Evolutionary conservation across 1,140 invertebrate genomes (phyloP).

Genomic region (Parasteatoda tepidariorum): DNA sequence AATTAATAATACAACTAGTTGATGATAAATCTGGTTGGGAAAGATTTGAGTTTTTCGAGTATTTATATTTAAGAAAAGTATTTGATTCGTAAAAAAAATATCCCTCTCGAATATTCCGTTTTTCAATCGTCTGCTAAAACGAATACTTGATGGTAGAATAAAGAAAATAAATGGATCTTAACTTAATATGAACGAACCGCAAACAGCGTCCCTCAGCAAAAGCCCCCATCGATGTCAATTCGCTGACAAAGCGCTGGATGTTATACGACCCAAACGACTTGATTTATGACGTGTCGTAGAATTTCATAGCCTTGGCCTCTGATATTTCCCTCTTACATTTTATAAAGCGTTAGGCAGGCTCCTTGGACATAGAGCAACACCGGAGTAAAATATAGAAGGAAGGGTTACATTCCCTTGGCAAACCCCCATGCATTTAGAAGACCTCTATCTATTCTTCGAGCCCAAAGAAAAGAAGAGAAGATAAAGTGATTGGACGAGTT

Average conservation of each 20-base stretch:
- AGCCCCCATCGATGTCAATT: background rate
- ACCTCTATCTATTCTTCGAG: background rate
- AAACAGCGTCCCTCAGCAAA: background rate
- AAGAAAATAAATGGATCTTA: background rate
- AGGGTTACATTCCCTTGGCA: background rate
- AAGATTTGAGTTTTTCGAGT: no score
- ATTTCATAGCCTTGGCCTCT: background rate
- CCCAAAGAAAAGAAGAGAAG: background rate
- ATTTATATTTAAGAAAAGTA: no score
- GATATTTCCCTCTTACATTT: background rate
- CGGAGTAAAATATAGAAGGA: background rate
- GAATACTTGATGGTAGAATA: no score
- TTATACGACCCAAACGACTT: background rate
- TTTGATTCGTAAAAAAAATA: no score
- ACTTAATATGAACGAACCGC: background rate
- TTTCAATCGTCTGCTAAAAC: no score
- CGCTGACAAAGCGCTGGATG: background rate
- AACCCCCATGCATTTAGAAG: background rate
- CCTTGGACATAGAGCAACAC: background rate
- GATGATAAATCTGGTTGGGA: no score
- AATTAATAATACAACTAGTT: no score
- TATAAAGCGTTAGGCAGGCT: background rate
- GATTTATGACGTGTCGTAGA: background rate
- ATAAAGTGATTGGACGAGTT: background rate
- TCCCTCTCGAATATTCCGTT: no score